Evolutionary conservation across 1,140 invertebrate genomes (phyloP), one percentile per base, ranked within the genome.

Genomic region (Lasioglossum albipes): DNA sequence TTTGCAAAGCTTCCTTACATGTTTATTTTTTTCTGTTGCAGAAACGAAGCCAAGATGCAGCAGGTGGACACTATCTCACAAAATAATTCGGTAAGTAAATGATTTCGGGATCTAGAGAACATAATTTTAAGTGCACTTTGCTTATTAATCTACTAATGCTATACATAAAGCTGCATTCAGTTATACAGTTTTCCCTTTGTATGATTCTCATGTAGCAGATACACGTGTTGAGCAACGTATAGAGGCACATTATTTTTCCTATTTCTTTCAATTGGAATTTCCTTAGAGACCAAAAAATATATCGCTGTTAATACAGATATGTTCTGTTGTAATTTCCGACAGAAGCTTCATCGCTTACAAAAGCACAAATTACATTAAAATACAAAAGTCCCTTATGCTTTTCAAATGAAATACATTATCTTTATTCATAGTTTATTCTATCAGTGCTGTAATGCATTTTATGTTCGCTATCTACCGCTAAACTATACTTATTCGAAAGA

Each of bases 31-130:
- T 91, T 91, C 79, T 87, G 83, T 92, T 93, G n/a, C 90, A 94
- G 93, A 91, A 92, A 81, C 84, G 90, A 92, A 92, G 87, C 85
- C 93, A 94, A 94, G 86, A 95, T 95, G 94, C 94, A 95, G 93
- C 94, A 95, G 93, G 94, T 94, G 89, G 94, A 95, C 83, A 91
- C 93, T 78, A 92, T 94, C 82, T 93, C 92, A 81, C 94, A 94
- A 91, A 95, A 94, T 89, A 95, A 94, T 89, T 93, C 94, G 81
- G 94, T 95, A 89, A 94, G 93, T 93, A 84, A 45, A 57, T 69
- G n/a, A 72, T 54, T 27, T 13, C 12, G 31, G 41, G 45, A 57
- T 67, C 59, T 79, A 54, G n/a, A 49, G 18, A 49, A 59, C 70
- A 45, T 49, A 84, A 75, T 71, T 41, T 71, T 75, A 87, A 81